Evolutionary conservation across 2,113 vertebrate species (phyloP), one percentile per base, ranked within the genome.

Genomic region (Ciconia boyciana): DNA sequence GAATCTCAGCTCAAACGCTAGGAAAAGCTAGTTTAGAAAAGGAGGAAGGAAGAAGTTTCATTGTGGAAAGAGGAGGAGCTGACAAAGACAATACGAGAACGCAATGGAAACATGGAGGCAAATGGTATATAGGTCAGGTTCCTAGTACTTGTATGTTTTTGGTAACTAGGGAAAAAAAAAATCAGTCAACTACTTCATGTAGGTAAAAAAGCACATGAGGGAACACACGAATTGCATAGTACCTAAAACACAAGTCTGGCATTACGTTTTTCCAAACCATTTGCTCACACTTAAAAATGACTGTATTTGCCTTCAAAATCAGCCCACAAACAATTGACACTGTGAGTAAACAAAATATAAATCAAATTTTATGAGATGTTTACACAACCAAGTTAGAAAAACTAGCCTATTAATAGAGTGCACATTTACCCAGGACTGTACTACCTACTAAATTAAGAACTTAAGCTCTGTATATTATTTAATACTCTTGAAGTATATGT

Each of bases 1-100:
- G 43, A 65, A 77, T 60, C 82, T 90, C 84, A 41, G 58, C 75
- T 72, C 65, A 80, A 89, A 83, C 2, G 3, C 54, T 46, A 80
- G 32, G 58, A 96, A 91, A 94, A 91, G 75, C 39, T 87, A n/a
- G 7, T 85, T 83, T 85, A 93, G 82, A 94, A 96, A 89, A 46
- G 89, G 69, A 96, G 94, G 96, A 96, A 96, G 94, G 86, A 93
- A 97, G 80, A 91, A 93, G 46, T 72, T 89, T 89, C 65, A 79
- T 51, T 69, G 87, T 83, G 74, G 66, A 85, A 96, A 54, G 58
- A 91, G 72, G 65, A 89, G 86, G 65, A 82, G 78, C 57, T 91
- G 92, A 92, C 92, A 90, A 75, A 84, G 87, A 93, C 91, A 96
- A 84, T 41, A 31, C 29, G 71, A 52, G 36, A 90, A 81, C 0